Evolutionary conservation across 2,113 vertebrate species (phyloP), one percentile per base, ranked within the genome.

Genomic region (Peromyscus californicus): DNA sequence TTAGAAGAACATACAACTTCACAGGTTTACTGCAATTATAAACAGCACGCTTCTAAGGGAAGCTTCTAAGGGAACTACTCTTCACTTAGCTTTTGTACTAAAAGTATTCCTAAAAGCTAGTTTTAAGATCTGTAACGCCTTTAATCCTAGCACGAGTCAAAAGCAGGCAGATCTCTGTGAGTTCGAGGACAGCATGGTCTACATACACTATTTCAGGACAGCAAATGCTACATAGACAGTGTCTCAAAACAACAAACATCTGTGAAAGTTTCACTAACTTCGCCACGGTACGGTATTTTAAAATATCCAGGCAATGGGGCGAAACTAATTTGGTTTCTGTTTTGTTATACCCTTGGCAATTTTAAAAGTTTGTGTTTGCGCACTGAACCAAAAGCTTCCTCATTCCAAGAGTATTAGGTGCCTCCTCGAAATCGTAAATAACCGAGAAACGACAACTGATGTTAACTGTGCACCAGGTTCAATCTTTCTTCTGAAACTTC

Each of bases 21-120:
- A 36, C 63, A 86, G 57, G 70, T 96, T 65, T 84, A 92, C 82
- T 45, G 75, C 12, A 93, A 91, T 16, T 45, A 65, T 67, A 61
- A 91, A 96, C 19, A 74, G 1, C 26, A 89, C 45, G 72, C n/a
- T 57, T 69, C 78, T 31, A 76, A 42, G 3, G 8, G 75, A 82
- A 0, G n/a, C n/a, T n/a, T n/a, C n/a, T n/a, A 51, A 83, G 1
- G 15, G 57, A 86, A 70, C 0, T 11, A 8, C 90, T 70, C 63
- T 69, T 39, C 26, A 70, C 19, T 90, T 90, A 36, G 31, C 33
- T 57, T 90, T 61, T 69, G 9, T 39, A 33, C 24, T 87, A 80
- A 42, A 94, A 89, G 11, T 33, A 88, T 9, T 31, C 78, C 31
- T 69, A 69, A 90, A 95, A 91, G n/a, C 4, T 48, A 39, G 7